Percentiles rank a stretch among this genome's conserved stretches.
Evolutionary conservation across 2,113 vertebrate species (phyloP).

Genomic region (Taxidea taxus): DNA sequence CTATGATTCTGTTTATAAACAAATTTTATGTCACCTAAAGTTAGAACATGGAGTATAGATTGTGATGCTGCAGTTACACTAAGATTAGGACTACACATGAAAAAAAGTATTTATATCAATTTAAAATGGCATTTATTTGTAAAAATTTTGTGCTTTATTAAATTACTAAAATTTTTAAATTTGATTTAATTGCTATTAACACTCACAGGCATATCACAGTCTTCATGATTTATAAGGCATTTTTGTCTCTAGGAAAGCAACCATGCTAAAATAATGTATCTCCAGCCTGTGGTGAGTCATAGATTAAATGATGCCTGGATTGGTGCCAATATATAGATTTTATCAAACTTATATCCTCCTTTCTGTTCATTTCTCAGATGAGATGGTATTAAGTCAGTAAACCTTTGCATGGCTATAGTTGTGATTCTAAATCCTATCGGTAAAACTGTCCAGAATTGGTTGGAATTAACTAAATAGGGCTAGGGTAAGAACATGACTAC

Average conservation of each 20-base stretch:
- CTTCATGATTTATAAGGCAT: constrained; percentile 9
- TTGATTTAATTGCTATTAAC: neutral
- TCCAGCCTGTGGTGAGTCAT: constrained; percentile 5
- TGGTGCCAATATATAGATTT: neutral
- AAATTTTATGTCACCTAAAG: neutral
- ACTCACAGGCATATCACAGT: neutral
- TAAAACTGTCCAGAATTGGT: neutral
- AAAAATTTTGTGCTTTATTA: neutral
- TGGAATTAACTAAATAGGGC: neutral
- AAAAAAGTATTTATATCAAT: neutral
- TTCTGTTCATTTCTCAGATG: constrained; percentile 22
- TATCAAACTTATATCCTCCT: constrained; percentile 34
- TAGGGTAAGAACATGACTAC: neutral
- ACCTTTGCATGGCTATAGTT: neutral
- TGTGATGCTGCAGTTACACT: neutral
- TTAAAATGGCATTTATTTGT: constrained; percentile 21
- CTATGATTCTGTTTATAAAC: neutral
- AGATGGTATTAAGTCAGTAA: neutral
- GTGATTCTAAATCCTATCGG: constrained; percentile 20
- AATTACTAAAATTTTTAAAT: neutral
- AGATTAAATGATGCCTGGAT: constrained; percentile 29
- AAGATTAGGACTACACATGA: neutral
- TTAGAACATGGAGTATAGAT: neutral
- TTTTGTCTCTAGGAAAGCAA: constrained; percentile 41
- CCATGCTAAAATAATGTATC: neutral